A percentile compares a stretch with the other conserved stretches of the same genome.
phyloP scores from a whole-genome alignment of 2,113 vertebrate species.

The Corythornis cristatus region DNA sequence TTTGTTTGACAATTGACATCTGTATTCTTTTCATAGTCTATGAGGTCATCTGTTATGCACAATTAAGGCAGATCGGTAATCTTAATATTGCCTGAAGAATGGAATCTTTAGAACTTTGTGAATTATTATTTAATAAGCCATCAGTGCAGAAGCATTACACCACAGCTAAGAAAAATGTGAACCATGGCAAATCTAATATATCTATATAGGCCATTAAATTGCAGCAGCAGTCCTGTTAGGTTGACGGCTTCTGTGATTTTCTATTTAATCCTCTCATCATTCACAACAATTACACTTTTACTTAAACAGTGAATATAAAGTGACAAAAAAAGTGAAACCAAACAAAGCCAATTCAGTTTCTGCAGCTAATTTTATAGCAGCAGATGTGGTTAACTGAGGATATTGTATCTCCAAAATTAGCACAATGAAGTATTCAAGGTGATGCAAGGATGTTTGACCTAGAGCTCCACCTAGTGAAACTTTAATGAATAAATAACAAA shows the following conservation, averaged over 20 bases:
- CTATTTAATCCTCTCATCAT: constrained; percentile 28
- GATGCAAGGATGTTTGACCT: constrained; percentile 31
- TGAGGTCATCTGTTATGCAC: neutral
- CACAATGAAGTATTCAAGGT: neutral
- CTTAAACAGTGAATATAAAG: constrained; percentile 20
- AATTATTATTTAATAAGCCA: constrained; percentile 36
- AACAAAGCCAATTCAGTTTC: neutral
- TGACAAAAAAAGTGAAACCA: constrained; percentile 1
- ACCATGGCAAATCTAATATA: constrained; percentile 1
- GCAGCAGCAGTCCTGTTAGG: neutral
- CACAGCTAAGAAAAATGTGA: neutral
- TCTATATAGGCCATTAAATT: constrained; percentile 10
- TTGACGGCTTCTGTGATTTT: neutral
- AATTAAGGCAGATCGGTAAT: constrained; percentile 1
- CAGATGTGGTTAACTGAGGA: constrained; percentile 34
- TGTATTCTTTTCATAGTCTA: neutral
- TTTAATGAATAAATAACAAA: neutral
- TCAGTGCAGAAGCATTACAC: neutral
- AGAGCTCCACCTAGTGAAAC: constrained; percentile 76
- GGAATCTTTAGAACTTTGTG: neutral
- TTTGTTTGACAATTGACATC: neutral
- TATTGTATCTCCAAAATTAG: constrained; percentile 12
- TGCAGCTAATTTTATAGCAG: constrained; percentile 18
- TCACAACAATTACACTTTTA: neutral
- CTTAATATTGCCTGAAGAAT: neutral